Evolutionary conservation across 2,797 vertebrate species (phyloP), one percentile per base, ranked within the genome.

Genomic region (Amblyopsis hoosieri): DNA sequence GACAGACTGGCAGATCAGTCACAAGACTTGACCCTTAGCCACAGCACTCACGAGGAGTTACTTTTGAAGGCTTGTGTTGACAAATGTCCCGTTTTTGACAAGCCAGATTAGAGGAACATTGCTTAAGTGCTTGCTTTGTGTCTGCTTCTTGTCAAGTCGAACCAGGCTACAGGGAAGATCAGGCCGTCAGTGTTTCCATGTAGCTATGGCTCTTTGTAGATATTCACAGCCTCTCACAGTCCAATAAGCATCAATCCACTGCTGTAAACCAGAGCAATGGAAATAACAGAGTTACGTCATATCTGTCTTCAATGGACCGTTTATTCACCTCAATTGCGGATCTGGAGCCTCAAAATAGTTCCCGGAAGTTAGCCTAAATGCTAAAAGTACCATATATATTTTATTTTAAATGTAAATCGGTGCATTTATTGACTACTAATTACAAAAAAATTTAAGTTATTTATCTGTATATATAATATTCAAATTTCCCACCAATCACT

Each of bases 131-230:
- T 23, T 12, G 49, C 12, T 71, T 60, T 68, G 47, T 57, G 53
- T 33, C 64, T 62, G 14, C 63, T 45, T 52, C 49, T 57, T 70
- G 54, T 50, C 53, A 58, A 51, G 69, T 74, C 76, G 54, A 69
- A 85, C 71, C 62, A 79, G 62, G 74, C 69, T 72, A 68, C 67
- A 50, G 60, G 52, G 60, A 62, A 76, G 63, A 66, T 72, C 51
- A 45, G 67, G 67, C 66, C 73, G 69, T 75, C 78, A 68, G 67
- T 49, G 52, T 23, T 23, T 23, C 53, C 31, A 51, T 57, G 53
- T 42, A 37, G 33, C 37, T n/a, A 52, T 52, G 2, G 5, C 4
- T 70, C 23, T 46, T 48, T 62, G 37, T 54, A 48, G 15, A 61
- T 69, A 71, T 78, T 78, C 75, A 69, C 74, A 69, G 70, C 62